These are phyloP conservation scores for Passer montanus DNA, from an alignment of 2,113 vertebrate species.

Conservation along the genomic window DNA sequence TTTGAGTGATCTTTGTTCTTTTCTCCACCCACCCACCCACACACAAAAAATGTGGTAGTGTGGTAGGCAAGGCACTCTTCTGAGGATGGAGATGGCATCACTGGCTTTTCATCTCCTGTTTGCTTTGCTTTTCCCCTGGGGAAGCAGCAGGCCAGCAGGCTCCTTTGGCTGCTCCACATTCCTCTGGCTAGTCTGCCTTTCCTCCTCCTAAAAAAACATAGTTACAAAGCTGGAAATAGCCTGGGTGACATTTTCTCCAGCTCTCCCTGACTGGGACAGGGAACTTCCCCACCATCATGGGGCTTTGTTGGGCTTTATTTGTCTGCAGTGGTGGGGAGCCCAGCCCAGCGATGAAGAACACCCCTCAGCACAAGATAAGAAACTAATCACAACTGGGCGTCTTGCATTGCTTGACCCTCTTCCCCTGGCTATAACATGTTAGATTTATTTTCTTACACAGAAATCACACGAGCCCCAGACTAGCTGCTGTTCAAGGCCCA, in stretches of 20 bases:
- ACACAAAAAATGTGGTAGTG: background rate
- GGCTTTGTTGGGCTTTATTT: background rate
- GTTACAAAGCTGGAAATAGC: background rate
- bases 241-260: background rate
- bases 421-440: background rate
- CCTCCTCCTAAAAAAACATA: background rate
- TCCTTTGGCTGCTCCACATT: background rate
- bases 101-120: constrained; percentile 50
- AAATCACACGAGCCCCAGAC: background rate
- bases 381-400: background rate
- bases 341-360: background rate
- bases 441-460: background rate
- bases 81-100: constrained; percentile 21
- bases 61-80: constrained; percentile 33
- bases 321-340: background rate
- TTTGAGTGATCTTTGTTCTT: background rate
- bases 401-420: background rate
- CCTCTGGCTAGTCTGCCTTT: background rate
- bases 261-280: background rate
- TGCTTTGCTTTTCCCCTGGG: background rate
- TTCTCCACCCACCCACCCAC: constrained; percentile 1
- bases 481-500: background rate
- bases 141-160: background rate
- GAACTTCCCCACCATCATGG: background rate
- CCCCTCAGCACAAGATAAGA: background rate